Percentiles rank a stretch among this genome's conserved stretches.
These are phyloP conservation scores for Caenorhabditis macrosperma DNA, from an alignment of 2,888 invertebrate genomes.

Conservation along the genomic window DNA sequence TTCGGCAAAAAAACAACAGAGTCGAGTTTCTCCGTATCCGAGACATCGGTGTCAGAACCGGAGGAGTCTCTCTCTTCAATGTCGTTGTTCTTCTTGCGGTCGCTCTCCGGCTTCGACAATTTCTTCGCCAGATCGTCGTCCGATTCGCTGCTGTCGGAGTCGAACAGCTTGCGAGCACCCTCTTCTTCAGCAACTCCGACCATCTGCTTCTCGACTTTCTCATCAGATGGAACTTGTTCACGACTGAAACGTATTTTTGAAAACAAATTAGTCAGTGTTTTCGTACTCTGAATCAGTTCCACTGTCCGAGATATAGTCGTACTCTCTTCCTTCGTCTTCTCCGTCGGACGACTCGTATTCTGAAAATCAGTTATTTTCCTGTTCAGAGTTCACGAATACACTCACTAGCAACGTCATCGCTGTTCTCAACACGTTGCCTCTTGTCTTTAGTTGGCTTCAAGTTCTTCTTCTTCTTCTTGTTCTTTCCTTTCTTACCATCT, in stretches of 20 bases:
- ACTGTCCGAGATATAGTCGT: conserved; percentile 79
- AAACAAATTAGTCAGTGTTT: not conserved
- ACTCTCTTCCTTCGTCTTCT: conserved; percentile 79
- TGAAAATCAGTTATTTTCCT: conserved; percentile 22
- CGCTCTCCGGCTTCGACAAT: conserved; percentile 59
- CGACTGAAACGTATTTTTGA: conserved; percentile 68
- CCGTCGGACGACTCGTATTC: conserved; percentile 79
- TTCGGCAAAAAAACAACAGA: conserved; percentile 77
- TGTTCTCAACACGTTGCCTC: conserved; percentile 73
- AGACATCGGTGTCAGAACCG: conserved; percentile 81
- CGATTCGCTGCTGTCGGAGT: conserved; percentile 65
- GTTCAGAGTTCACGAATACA: no score
- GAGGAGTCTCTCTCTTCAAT: conserved; percentile 75
- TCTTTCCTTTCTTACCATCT: conserved; percentile 41
- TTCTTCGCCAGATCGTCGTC: conserved; percentile 71
- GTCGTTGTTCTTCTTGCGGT: conserved; percentile 62
- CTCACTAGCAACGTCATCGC: conserved; percentile 78
- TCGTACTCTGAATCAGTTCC: conserved; percentile 78
- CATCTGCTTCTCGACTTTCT: conserved; percentile 88
- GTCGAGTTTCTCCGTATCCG: conserved; percentile 81
- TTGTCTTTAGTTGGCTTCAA: conserved; percentile 64
- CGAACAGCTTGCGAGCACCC: conserved; percentile 83
- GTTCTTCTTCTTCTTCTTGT: conserved; percentile 66
- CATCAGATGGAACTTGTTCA: conserved; percentile 77
- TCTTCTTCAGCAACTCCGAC: conserved; percentile 93